These are phyloP conservation scores for Hipposideros larvatus DNA, from an alignment of 2,797 vertebrate genomes.

Conservation along the genomic window DNA sequence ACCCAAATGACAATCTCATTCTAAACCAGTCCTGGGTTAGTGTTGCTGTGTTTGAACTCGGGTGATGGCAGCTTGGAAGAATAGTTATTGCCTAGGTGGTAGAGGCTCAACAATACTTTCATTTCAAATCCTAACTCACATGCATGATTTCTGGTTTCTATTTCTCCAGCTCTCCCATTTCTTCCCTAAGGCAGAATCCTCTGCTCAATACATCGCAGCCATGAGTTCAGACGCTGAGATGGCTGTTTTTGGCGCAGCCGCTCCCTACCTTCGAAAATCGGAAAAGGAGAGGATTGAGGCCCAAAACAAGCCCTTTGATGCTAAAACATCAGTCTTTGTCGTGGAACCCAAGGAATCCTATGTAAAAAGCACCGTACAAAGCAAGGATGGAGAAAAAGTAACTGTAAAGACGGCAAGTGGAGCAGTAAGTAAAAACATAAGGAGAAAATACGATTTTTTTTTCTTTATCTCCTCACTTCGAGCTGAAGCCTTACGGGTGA, in stretches of 20 bases:
- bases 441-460: fast-evolving
- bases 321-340: constrained; percentile 92
- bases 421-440: constrained; percentile 87
- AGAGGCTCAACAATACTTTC: neutral
- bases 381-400: constrained; percentile 92
- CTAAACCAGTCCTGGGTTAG: neutral
- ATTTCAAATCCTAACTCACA: neutral
- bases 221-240: constrained; percentile 93
- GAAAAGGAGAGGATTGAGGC: constrained; percentile 93
- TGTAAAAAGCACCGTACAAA: constrained; percentile 88
- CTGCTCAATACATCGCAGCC: constrained; percentile 82
- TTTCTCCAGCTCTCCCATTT: neutral
- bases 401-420: constrained; percentile 90
- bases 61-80: neutral
- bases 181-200: constrained; percentile 32
- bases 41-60: neutral
- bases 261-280: constrained; percentile 93
- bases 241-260: constrained; percentile 93
- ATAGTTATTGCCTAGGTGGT: neutral
- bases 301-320: constrained; percentile 95
- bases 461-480: neutral
- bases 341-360: constrained; percentile 90
- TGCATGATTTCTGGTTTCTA: neutral
- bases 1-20: neutral
- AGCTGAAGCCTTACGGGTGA: neutral